Base-by-base conservation (phyloP, 1,140 invertebrate genomes). In the Drosophila elegans region DNA sequence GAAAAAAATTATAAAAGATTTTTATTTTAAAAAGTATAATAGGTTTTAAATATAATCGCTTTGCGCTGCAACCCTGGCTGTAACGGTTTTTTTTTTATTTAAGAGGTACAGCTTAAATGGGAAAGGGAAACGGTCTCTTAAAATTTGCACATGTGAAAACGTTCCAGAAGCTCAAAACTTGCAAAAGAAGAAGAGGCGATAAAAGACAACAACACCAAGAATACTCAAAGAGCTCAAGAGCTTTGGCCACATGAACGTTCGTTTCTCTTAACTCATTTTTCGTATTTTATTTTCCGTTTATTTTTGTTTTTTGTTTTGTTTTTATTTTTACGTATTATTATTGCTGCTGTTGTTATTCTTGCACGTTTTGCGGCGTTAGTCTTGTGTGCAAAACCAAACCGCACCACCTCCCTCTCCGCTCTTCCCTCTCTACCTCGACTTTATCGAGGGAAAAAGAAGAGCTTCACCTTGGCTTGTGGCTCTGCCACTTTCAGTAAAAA, bases 261-360 rank as follows among this genome's bases (percentile, higher is more conserved):
- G 74, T 74, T 85, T 85, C 74, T 80, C 68, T 85, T 85, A 78
- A 85, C 77, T 85, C 64, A 80, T 80, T 85, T 84, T 83, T 79
- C 36, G 34, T 73, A 82, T 78, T 78, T 78, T 73, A 73, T 80
- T 80, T 74, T 49, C 62, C 13, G 11, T 36, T 49, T n/a, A 36
- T 63, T 45, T 42, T 63, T 16, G n/a, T 16, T 13, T 13, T 39
- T 42, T 49, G 29, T 72, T 69, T 60, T 51, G 36, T 32, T 59
- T 54, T 72, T 41, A 53, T 46, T 41, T 46, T 63, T 73, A 34
- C 44, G 36, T 74, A 55, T 54, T 83, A 29, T 75, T 78, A 32
- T 42, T 77, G 41, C 29, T 66, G 29, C 21, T 69, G 25, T 29
- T 71, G 16, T 49, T 67, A 44, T 29, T 83, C 67, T 84, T 85